Evolutionary conservation across 2,113 vertebrate genomes (phyloP).

Genomic region (Phalacrocorax carbo): DNA sequence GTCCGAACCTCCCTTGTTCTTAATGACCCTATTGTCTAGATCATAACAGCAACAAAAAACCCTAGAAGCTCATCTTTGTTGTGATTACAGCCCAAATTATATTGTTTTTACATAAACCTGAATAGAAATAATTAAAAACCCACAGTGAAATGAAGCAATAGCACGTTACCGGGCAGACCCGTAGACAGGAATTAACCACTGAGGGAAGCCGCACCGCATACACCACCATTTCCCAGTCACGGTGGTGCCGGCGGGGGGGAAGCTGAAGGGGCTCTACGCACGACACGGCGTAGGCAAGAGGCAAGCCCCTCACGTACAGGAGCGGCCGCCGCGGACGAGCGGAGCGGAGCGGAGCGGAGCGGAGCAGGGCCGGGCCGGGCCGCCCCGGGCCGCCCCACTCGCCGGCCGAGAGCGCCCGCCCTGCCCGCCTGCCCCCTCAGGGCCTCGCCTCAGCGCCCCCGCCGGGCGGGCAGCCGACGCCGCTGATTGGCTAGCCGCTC

Average conservation of each 20-base stretch:
- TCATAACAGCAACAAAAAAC: not conserved
- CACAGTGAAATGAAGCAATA: not conserved
- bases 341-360: too few species aligned
- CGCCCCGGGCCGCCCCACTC: too few species aligned
- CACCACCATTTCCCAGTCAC: accelerated
- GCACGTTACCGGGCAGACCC: accelerated
- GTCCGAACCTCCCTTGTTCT: not conserved
- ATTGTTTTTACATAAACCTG: not conserved
- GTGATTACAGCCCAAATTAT: not conserved
- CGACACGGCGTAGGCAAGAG: too few species aligned
- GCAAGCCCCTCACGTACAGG: too few species aligned
- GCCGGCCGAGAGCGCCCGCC: not conserved
- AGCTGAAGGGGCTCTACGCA: accelerated
- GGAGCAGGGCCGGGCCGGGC: too few species aligned
- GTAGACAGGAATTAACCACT: not conserved
- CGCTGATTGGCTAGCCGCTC: too few species aligned
- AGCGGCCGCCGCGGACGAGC: accelerated
- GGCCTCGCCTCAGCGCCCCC: not conserved
- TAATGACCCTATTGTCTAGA: not conserved
- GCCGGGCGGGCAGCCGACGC: too few species aligned
- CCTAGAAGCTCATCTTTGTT: not conserved
- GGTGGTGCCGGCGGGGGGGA: accelerated
- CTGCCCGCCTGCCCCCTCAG: not conserved
- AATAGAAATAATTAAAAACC: not conserved
- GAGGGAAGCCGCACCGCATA: not conserved